phyloP scores from a whole-genome alignment of 2,797 vertebrate species.

The Neosilurus hyrtlii region DNA sequence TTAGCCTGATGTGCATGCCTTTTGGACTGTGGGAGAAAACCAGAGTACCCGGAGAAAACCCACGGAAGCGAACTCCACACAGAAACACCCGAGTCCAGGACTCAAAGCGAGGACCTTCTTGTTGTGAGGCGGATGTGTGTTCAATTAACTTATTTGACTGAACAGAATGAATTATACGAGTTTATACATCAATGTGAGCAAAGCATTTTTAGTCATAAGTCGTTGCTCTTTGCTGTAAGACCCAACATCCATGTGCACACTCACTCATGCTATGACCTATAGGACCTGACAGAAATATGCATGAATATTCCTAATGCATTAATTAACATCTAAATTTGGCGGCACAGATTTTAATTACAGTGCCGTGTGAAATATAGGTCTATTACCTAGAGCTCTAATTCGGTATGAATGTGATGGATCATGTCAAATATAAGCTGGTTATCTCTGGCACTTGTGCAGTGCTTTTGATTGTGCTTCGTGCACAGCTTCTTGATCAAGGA shows the following conservation, averaged over 20 bases:
- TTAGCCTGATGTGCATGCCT: too few relatives aligned
- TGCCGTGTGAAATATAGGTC: constrained; percentile 54
- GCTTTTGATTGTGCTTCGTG: constrained; percentile 19
- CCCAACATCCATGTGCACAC: not conserved
- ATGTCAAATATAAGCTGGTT: constrained; percentile 47
- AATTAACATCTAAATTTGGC: constrained; percentile 79
- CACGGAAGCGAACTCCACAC: too few relatives aligned
- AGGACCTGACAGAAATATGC: constrained; percentile 34
- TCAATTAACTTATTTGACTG: not conserved
- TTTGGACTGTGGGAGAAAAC: too few relatives aligned
- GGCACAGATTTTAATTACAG: constrained; percentile 75
- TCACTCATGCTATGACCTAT: constrained; percentile 66
- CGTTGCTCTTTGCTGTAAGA: not conserved
- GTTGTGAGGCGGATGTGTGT: too few relatives aligned
- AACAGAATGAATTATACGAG: not conserved
- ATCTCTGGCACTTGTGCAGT: constrained; percentile 12
- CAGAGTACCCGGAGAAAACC: too few relatives aligned
- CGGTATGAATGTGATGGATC: constrained; percentile 51
- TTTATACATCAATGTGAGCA: not conserved
- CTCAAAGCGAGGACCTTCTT: too few relatives aligned
- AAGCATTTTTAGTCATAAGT: not conserved
- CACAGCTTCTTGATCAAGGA: constrained; percentile 13
- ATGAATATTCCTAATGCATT: constrained; percentile 81
- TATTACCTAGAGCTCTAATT: constrained; percentile 54
- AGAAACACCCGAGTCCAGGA: too few relatives aligned